Percentiles rank a stretch among this genome's conserved stretches.
These are phyloP conservation scores for Acleris emargana DNA, from an alignment of 2,888 invertebrate species.

Conservation along the genomic window DNA sequence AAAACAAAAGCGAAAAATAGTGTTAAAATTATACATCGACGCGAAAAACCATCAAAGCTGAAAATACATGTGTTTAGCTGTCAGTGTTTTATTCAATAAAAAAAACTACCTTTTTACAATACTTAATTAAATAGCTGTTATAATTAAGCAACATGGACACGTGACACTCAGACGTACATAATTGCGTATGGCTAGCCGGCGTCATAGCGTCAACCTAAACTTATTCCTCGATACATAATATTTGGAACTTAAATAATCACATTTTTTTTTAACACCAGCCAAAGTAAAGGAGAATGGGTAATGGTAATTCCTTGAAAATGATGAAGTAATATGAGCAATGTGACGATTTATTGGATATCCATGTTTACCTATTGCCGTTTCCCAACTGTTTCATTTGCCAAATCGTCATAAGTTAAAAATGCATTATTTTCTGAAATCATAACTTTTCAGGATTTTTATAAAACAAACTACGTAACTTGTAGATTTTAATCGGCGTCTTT, in stretches of 20 bases:
- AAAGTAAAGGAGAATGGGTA: too few species aligned
- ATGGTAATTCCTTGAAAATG: too few species aligned
- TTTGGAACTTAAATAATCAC: background rate
- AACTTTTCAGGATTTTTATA: too few species aligned
- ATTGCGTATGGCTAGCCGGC: conserved; percentile 52
- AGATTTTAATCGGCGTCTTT: too few species aligned
- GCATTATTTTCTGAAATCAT: too few species aligned
- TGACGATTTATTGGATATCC: too few species aligned
- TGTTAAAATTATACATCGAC: conserved; percentile 29
- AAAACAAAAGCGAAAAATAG: background rate
- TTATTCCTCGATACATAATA: conserved; percentile 37
- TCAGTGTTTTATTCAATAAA: background rate
- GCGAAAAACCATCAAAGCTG: conserved; percentile 34
- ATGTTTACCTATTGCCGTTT: too few species aligned
- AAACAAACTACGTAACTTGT: too few species aligned
- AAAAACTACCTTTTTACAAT: conserved; percentile 23
- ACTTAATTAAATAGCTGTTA: conserved; percentile 28
- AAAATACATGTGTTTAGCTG: conserved; percentile 20
- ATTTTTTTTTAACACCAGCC: too few species aligned
- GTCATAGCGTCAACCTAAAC: conserved; percentile 74
- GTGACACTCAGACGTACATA: conserved; percentile 52
- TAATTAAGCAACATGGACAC: conserved; percentile 30
- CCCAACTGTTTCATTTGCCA: too few species aligned
- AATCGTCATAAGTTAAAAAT: too few species aligned
- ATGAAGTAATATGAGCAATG: too few species aligned